These are phyloP conservation scores for Clavelina lepadiformis DNA, from an alignment of 23 tunicate species.

Conservation along the genomic window DNA sequence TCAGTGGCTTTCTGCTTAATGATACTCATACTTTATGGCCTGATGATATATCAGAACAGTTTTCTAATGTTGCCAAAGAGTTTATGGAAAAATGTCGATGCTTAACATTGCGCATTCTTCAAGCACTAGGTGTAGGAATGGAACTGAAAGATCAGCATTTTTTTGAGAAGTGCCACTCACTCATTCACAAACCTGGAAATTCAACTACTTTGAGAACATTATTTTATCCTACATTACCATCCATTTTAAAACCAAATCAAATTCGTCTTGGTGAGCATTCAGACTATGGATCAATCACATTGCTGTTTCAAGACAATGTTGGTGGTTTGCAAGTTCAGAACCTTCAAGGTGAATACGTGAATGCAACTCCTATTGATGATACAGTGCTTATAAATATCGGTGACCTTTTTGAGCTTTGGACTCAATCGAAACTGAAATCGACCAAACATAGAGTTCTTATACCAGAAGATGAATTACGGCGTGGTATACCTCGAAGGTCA, in stretches of 20 bases:
- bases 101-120: slow-evolving; percentile 21
- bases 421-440: slow-evolving; percentile 47
- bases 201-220: slow-evolving; percentile 57
- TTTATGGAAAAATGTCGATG: slow-evolving; percentile 31
- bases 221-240: slow-evolving; percentile 64
- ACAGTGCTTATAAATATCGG: slow-evolving; percentile 71
- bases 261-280: slow-evolving; percentile 65
- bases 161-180: slow-evolving; percentile 31
- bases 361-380: slow-evolving; percentile 54
- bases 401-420: slow-evolving; percentile 55
- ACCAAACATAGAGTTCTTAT: slow-evolving; percentile 47
- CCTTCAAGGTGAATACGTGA: slow-evolving; percentile 30
- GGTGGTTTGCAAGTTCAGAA: slow-evolving; percentile 61
- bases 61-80: slow-evolving; percentile 4
- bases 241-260: slow-evolving; percentile 14
- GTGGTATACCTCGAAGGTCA: slow-evolving; percentile 12
- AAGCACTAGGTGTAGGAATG: slow-evolving; percentile 58
- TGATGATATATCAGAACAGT: slow-evolving; percentile 16
- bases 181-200: slow-evolving; percentile 30
- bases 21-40: slow-evolving; percentile 33
- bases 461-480: slow-evolving; percentile 20
- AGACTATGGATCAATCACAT: slow-evolving; percentile 84
- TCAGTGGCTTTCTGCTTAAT: not conserved
- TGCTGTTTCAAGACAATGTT: slow-evolving; percentile 68
- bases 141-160: slow-evolving; percentile 33